Evolutionary conservation across 2,113 vertebrate genomes (phyloP), one percentile per base, ranked within the genome.

Genomic region (Periophthalmodon schlosseri): DNA sequence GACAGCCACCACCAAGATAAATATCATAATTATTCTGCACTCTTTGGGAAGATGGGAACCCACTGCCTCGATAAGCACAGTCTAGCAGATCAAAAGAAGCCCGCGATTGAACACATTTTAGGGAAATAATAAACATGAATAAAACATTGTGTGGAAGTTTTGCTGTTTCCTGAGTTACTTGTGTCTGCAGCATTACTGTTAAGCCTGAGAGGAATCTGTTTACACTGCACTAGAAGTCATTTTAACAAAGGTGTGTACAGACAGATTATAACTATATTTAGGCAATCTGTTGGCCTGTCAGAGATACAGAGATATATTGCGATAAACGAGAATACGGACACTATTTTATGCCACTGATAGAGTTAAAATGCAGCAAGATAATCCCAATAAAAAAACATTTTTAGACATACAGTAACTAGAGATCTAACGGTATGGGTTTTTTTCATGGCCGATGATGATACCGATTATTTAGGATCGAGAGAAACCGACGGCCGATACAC

Each of bases 41-140:
- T 86, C 84, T 88, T 83, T 66, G 33, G 80, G 79, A 79, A 87
- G 66, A 67, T 71, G 80, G 78, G 81, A 69, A 80, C 78, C 69
- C 76, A n/a, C 69, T 79, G 87, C 86, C 83, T 80, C 58, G 85
- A 84, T 80, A 52, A 81, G 87, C 72, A 86, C 86, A 83, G 84
- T 86, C 74, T 76, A 57, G 49, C 54, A 88, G 82, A 91, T 91
- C 88, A 92, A 90, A 92, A 86, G 70, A 68, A 74, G 50, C 1
- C 82, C 77, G 9, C 77, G 86, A 88, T 84, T 89, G 82, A 85
- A 84, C 72, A 86, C 77, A 79, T 84, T 89, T 91, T 88, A 82
- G 80, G 82, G 76, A 83, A 86, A 90, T 90, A 87, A 89, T 86
- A 72, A 84, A 86, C 83, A 91, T 90, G 85, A 89, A 92, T 92